phyloP scores from a whole-genome alignment of 2,888 invertebrate species.

The Drosophila mimetica region DNA sequence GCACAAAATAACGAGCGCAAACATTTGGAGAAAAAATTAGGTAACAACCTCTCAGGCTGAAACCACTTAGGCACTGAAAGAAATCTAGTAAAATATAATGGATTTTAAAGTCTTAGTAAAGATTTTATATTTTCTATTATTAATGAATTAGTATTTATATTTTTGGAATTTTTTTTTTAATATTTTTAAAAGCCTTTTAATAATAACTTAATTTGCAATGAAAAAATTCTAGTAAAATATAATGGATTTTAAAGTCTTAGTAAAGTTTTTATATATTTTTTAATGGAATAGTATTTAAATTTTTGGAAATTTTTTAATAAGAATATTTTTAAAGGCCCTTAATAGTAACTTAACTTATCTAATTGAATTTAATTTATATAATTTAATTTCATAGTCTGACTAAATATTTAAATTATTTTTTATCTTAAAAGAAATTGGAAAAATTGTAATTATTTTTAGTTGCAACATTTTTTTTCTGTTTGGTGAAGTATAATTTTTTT shows the following conservation, averaged over 20 bases:
- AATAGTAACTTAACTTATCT: no score
- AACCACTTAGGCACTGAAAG: neutral
- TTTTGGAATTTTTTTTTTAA: no score
- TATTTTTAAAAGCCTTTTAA: no score
- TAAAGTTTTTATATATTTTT: no score
- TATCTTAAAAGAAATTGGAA: no score
- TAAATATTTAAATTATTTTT: no score
- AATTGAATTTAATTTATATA: no score
- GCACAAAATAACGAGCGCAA: conserved; percentile 25
- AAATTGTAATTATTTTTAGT: neutral
- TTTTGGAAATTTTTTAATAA: no score
- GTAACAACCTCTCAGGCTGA: conserved; percentile 12
- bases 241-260: neutral
- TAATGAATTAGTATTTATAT: neutral
- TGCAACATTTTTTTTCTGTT: neutral
- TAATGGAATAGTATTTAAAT: neutral
- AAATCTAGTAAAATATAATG: neutral
- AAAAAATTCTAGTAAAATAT: neutral
- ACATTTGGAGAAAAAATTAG: conserved; percentile 37
- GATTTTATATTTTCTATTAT: no score
- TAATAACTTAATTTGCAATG: neutral
- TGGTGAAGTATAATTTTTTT: neutral
- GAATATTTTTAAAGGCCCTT: no score
- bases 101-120: neutral
- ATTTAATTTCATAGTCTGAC: no score